A percentile compares a stretch with the other conserved stretches of the same genome.
These are phyloP conservation scores for Todiramphus chloris DNA, from an alignment of 2,113 vertebrate genomes.

Conservation along the genomic window DNA sequence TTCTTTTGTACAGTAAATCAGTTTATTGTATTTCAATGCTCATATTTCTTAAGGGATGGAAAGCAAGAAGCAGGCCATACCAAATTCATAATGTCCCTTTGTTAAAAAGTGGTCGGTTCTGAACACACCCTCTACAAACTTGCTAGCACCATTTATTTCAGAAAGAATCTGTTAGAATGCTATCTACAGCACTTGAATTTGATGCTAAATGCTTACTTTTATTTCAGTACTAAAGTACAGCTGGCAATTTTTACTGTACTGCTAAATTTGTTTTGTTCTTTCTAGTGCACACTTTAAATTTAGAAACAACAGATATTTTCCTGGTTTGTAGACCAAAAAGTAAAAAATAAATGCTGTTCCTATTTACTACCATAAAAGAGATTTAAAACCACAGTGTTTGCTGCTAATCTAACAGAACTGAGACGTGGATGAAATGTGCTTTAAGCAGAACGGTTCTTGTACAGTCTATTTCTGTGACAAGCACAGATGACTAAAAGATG, in stretches of 20 bases:
- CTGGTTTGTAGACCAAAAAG: not conserved
- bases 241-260: slow-evolving; percentile 3
- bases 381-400: not conserved
- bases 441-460: not conserved
- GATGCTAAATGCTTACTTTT: slow-evolving; percentile 27
- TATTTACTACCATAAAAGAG: not conserved
- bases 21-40: not conserved
- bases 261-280: not conserved
- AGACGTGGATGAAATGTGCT: not conserved
- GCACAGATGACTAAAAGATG: not conserved
- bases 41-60: not conserved
- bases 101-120: slow-evolving; percentile 19
- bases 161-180: not conserved
- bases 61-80: not conserved
- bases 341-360: not conserved
- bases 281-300: not conserved
- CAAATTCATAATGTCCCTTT: slow-evolving; percentile 6
- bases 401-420: not conserved
- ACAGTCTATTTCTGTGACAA: not conserved
- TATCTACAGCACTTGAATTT: slow-evolving; percentile 2
- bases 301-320: not conserved
- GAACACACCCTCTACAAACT: not conserved
- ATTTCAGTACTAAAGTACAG: slow-evolving; percentile 13
- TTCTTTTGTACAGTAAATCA: not conserved
- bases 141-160: not conserved